Evolutionary conservation across 2,113 vertebrate genomes (phyloP).

Genomic region (Vulpes vulpes): DNA sequence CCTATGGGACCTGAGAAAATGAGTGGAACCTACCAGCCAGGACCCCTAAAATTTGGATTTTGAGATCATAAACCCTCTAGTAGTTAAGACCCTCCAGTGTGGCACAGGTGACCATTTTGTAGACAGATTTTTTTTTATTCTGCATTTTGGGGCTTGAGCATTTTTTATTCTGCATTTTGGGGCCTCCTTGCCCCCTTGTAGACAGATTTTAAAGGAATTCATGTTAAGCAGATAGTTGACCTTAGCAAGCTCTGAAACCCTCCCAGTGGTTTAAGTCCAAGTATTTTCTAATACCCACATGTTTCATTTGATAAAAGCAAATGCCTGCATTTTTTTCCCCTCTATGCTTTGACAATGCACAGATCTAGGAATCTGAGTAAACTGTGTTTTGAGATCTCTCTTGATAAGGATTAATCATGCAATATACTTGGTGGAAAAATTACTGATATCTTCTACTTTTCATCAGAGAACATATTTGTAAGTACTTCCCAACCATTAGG

Average conservation of each 20-base stretch:
- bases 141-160: too few species aligned
- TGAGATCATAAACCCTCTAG: not conserved
- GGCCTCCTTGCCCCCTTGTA: not conserved
- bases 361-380: not conserved
- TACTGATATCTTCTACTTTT: not conserved
- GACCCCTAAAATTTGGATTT: not conserved
- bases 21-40: not conserved
- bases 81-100: not conserved
- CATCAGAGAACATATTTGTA: not conserved
- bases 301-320: not conserved
- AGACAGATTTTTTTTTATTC: not conserved
- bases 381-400: not conserved
- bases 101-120: not conserved
- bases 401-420: slow-evolving; percentile 38
- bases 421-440: not conserved
- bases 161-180: too few species aligned
- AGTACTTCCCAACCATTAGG: not conserved
- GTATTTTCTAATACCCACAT: not conserved
- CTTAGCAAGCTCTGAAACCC: not conserved
- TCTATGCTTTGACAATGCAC: not conserved
- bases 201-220: not conserved
- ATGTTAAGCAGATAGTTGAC: not conserved
- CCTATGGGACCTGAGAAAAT: not conserved
- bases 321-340: not conserved
- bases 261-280: not conserved